These are phyloP conservation scores for Haplotaxodon microlepis DNA, from an alignment of 2,113 vertebrate genomes.

Conservation along the genomic window DNA sequence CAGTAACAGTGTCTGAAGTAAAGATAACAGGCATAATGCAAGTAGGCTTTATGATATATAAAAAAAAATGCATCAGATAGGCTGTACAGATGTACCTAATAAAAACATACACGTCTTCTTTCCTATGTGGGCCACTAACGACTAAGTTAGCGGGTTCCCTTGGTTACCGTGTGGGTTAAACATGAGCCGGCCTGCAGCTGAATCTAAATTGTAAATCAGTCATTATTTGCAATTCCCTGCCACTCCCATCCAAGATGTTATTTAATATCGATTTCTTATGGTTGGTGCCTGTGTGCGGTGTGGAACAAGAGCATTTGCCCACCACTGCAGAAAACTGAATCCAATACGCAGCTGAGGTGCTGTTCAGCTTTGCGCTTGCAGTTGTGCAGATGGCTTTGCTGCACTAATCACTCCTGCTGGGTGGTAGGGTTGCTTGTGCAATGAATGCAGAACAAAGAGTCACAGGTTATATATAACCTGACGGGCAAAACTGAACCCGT, in stretches of 20 bases:
- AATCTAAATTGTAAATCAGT: neutral
- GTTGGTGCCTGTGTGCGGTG: neutral
- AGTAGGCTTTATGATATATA: neutral
- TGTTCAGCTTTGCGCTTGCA: neutral
- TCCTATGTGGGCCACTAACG: neutral
- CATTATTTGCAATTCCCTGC: neutral
- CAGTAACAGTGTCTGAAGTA: neutral
- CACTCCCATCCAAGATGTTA: neutral
- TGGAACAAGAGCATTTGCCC: neutral
- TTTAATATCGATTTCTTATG: neutral
- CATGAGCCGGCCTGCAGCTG: neutral
- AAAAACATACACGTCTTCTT: neutral
- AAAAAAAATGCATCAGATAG: neutral
- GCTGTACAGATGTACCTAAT: neutral
- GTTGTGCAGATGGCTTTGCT: neutral
- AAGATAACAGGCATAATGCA: neutral
- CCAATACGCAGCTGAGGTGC: neutral
- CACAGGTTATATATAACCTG: neutral
- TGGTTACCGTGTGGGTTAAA: neutral
- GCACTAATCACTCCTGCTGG: constrained; percentile 37
- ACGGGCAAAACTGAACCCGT: neutral
- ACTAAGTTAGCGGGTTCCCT: neutral
- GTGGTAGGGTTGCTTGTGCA: neutral
- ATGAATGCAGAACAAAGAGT: constrained; percentile 28
- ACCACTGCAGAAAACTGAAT: neutral